Evolutionary conservation across 2,113 vertebrate genomes (phyloP).

Genomic region (Notothenia rossii): DNA sequence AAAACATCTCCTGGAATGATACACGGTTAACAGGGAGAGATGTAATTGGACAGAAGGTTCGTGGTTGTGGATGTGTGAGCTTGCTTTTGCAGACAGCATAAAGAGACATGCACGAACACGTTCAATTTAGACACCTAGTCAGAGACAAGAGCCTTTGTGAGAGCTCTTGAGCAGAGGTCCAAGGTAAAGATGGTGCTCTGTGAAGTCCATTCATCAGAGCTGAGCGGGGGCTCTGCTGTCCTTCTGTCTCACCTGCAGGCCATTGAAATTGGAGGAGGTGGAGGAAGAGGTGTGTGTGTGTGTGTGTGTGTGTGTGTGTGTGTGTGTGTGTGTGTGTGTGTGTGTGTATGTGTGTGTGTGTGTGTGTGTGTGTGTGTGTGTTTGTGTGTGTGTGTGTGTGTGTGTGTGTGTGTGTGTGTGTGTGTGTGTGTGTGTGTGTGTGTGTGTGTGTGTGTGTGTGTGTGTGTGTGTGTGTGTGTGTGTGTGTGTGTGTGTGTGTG

Average conservation of each 20-base stretch:
- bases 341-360: background rate
- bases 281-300: background rate
- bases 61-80: constrained; percentile 26
- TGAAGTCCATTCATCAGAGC: constrained; percentile 39
- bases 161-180: constrained; percentile 33
- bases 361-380: no score
- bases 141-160: constrained; percentile 27
- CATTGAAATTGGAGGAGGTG: constrained; percentile 17
- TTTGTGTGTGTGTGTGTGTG: background rate
- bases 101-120: background rate
- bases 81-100: constrained; percentile 22
- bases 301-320: background rate
- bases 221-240: constrained; percentile 6
- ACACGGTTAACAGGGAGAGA: constrained; percentile 33
- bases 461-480: background rate
- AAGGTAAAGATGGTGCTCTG: constrained; percentile 27
- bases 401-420: background rate
- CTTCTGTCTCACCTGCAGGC: constrained; percentile 9
- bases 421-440: background rate
- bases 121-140: constrained; percentile 16
- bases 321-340: background rate
- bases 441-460: background rate
- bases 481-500: background rate
- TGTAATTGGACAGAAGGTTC: constrained; percentile 60
- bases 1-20: constrained; percentile 52